phyloP scores from a whole-genome alignment of 2,888 invertebrate genomes.

The Drosophila ustulata region DNA sequence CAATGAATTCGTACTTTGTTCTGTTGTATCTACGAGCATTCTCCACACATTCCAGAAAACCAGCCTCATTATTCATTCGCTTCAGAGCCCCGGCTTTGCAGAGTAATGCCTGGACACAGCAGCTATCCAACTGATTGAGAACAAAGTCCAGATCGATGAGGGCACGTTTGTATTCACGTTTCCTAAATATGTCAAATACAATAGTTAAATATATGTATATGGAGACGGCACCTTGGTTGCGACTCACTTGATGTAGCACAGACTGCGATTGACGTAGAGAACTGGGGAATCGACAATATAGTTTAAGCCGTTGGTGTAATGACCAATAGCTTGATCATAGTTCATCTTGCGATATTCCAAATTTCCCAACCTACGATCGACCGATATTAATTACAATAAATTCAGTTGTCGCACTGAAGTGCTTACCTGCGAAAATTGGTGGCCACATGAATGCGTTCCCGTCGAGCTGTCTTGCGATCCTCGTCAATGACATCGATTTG shows the following conservation, averaged over 20 bases:
- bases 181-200: conserved; percentile 23
- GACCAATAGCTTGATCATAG: conserved; percentile 49
- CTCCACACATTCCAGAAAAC: conserved; percentile 29
- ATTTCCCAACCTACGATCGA: conserved; percentile 46
- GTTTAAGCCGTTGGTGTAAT: conserved; percentile 43
- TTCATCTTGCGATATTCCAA: conserved; percentile 41
- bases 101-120: conserved; percentile 56
- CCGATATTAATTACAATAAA: no score
- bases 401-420: no score
- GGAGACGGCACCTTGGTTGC: background rate
- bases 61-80: conserved; percentile 54
- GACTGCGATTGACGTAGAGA: conserved; percentile 47
- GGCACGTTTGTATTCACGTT: conserved; percentile 47
- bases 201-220: no score
- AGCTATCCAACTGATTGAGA: conserved; percentile 28
- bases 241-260: conserved; percentile 52
- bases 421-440: conserved; percentile 49
- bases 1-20: conserved; percentile 14
- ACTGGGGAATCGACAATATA: conserved; percentile 55
- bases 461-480: conserved; percentile 13
- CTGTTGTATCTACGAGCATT: conserved; percentile 38
- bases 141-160: conserved; percentile 56
- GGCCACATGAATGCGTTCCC: conserved; percentile 43
- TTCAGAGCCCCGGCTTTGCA: conserved; percentile 53
- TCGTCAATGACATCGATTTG: conserved; percentile 39